phyloP scores from a whole-genome alignment of 2,888 invertebrate species.

The Electrophaes corylata region DNA sequence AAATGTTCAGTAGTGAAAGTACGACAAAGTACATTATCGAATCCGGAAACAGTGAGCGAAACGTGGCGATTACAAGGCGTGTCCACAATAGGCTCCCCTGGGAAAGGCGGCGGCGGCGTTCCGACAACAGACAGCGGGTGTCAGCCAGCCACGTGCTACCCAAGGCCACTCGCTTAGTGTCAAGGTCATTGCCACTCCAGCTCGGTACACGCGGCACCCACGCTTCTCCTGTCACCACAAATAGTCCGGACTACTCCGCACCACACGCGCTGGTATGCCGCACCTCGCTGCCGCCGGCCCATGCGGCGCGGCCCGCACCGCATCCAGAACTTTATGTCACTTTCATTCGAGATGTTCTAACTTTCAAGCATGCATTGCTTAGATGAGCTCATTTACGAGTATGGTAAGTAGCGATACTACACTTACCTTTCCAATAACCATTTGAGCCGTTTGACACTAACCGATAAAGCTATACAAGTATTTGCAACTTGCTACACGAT shows the following conservation, averaged over 20 bases:
- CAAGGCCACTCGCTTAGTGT: slow-evolving; percentile 85
- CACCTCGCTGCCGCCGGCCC: slow-evolving; percentile 62
- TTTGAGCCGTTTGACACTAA: not conserved
- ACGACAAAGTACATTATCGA: slow-evolving; percentile 16
- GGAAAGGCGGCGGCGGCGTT: slow-evolving; percentile 84
- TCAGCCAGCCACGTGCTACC: slow-evolving; percentile 84
- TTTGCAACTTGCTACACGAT: not conserved
- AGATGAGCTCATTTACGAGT: slow-evolving; percentile 11
- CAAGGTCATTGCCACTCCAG: slow-evolving; percentile 85
- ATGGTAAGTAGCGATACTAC: not conserved
- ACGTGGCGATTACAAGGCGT: slow-evolving; percentile 59
- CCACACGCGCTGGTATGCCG: slow-evolving; percentile 66
- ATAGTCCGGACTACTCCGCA: slow-evolving; percentile 79
- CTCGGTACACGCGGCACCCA: slow-evolving; percentile 82
- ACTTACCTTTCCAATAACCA: not conserved
- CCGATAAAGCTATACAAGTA: not conserved
- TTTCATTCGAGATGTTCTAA: slow-evolving; percentile 24
- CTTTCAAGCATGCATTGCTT: slow-evolving; percentile 17
- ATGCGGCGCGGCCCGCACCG: slow-evolving; percentile 32
- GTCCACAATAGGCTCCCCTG: slow-evolving; percentile 82
- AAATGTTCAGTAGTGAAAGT: not conserved
- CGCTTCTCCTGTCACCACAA: slow-evolving; percentile 83
- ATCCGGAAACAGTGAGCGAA: slow-evolving; percentile 37
- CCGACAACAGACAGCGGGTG: slow-evolving; percentile 84
- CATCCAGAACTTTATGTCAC: slow-evolving; percentile 40